phyloP scores from a whole-genome alignment of 2,888 invertebrate species.

The Drosophila monieri region DNA sequence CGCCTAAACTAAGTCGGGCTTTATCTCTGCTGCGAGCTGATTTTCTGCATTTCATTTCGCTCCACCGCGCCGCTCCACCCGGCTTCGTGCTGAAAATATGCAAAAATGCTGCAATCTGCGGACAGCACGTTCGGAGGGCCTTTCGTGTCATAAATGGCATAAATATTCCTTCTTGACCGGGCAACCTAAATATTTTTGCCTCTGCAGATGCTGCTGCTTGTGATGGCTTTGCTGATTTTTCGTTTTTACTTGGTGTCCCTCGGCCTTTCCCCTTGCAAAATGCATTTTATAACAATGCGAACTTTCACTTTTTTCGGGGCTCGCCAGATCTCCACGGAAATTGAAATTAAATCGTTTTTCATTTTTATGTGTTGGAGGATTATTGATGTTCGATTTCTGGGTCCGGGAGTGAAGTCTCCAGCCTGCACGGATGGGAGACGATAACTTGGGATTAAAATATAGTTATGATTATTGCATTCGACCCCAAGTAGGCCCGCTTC shows the following conservation, averaged over 20 bases:
- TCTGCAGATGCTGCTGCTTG: constrained; percentile 13
- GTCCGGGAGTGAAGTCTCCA: background rate
- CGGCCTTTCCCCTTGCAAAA: constrained; percentile 2
- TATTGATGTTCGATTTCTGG: constrained; percentile 22
- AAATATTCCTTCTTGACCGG: constrained; percentile 78
- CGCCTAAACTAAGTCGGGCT: constrained; percentile 34
- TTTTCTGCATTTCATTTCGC: constrained; percentile 53
- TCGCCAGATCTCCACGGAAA: constrained; percentile 52
- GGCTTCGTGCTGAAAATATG: constrained; percentile 77
- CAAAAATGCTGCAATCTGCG: constrained; percentile 64
- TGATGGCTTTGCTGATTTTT: constrained; percentile 4
- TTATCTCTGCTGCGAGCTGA: constrained; percentile 61
- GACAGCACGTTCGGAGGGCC: constrained; percentile 76
- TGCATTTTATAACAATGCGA: constrained; percentile 60
- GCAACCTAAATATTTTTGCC: constrained; percentile 70
- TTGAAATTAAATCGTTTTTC: constrained; percentile 76
- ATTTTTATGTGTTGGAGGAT: constrained; percentile 54
- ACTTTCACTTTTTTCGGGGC: constrained; percentile 66
- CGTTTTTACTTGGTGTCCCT: background rate
- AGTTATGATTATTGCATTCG: background rate
- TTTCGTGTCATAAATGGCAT: constrained; percentile 79
- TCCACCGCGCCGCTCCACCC: constrained; percentile 28
- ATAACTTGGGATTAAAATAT: constrained; percentile 15
- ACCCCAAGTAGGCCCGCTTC: background rate
- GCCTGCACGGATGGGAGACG: background rate